Base-by-base conservation (phyloP, 2,113 vertebrate genomes). In the Mustelus asterias region DNA sequence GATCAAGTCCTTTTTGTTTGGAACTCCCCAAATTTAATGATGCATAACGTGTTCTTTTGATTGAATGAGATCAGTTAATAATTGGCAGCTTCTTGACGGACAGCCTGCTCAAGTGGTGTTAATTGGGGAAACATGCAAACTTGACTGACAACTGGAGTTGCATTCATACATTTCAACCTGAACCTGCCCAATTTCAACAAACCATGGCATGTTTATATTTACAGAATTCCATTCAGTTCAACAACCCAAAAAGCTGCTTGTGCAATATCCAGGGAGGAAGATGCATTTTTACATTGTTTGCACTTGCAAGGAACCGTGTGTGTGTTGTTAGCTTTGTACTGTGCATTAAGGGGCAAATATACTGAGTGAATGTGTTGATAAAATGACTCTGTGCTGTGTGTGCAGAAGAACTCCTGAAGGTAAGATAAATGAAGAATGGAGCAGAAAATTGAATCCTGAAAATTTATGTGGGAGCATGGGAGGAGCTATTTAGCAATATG, bases 51-150 rank as follows among this genome's bases (percentile, higher is more conserved):
- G 26, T 37, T 65, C 3, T 65, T 69, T 94, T 94, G 63, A 93
- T n/a, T 60, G 89, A 92, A 7, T 93, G n/a, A 93, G 14, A 65
- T 63, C 89, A 94, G 33, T 94, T 94, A 67, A 67, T 94, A 69
- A 67, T 60, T 94, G 18, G 60, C n/a, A 94, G 65, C n/a, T 10
- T n/a, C n/a, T 94, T 48, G 41, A 20, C 33, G n/a, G 58, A 92
- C 58, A 63, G 88, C 16, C 37, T 92, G 88, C 63, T n/a, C 37
- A 67, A 63, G 11, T 93, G n/a, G 20, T 69, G n/a, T 16, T 94
- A 69, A 67, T 94, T n/a, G n/a, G 16, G 63, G 65, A 41, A 67
- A 41, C 22, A 10, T 16, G 6, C n/a, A 94, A 24, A 9, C 26
- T 26, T 41, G 41, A 37, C 92, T 22, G 69, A 41, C 63, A 94